Evolutionary conservation across 2,797 vertebrate genomes (phyloP), one percentile per base, ranked within the genome.

Genomic region (Notoglanidium macrostoma): DNA sequence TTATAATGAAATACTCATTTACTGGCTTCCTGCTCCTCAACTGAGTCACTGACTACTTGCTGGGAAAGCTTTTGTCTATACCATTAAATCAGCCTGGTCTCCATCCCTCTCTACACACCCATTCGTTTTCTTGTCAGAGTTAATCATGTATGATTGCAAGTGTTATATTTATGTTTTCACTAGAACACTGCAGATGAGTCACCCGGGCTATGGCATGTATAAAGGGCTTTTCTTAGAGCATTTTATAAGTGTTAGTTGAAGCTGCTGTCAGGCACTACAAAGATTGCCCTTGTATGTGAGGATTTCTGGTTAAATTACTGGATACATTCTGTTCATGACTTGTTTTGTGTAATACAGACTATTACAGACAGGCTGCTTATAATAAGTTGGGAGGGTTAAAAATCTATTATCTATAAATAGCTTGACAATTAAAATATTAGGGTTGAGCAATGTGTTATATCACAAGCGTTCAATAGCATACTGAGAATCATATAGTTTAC

Each of bases 141-240:
- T 78, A 55, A 78, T 84, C 35, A 77, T 84, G 46, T 68, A 77
- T 74, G 46, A 83, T 83, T 84, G 29, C 72, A 67, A 61, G 19
- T 65, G n/a, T 82, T 29, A 26, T 83, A 68, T 83, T 83, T 65
- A 76, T 74, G 35, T 74, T 82, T 83, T 87, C 57, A 74, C 57
- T 83, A 19, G 68, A 83, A 78, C 49, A 57, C 74, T 57, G 11
- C 49, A 46, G 49, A 84, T 83, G 72, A 87, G 80, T 87, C 86
- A 87, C 44, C 26, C 19, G 6, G 0, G 6, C 49, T 35, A 63
- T 77, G 32, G 26, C 76, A 68, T 23, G 5, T 83, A 77, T 57
- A 77, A 65, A 87, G 6, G 46, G 17, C 61, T 46, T 81, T 87
- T 83, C 57, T 65, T 87, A 40, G 59, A 57, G 73, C 49, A 57